phyloP scores from a whole-genome alignment of 2,113 vertebrate species.

The Notarius lentiginosus region DNA sequence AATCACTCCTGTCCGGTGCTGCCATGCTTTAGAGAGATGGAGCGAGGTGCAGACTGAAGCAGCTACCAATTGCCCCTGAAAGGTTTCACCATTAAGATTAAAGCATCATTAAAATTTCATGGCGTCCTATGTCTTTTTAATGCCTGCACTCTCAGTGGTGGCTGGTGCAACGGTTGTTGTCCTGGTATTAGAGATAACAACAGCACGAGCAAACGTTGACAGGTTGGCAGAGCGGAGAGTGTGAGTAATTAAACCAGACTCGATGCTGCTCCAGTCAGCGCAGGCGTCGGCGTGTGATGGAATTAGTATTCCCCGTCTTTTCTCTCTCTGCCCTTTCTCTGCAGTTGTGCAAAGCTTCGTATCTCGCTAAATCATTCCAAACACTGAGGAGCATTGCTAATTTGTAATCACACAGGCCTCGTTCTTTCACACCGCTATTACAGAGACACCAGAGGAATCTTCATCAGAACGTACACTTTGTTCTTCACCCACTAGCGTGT shows the following conservation, averaged over 20 bases:
- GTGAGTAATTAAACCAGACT: conserved; percentile 35
- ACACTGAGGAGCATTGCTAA: conserved; percentile 1
- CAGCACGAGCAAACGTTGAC: background rate
- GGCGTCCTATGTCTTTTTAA: background rate
- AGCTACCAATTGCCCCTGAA: background rate
- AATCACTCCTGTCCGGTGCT: conserved; percentile 34
- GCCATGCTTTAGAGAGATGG: conserved; percentile 15
- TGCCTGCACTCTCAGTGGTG: background rate
- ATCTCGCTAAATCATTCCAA: background rate
- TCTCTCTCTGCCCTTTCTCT: conserved; percentile 12
- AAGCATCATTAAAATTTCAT: conserved; percentile 9
- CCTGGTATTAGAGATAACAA: conserved; percentile 22
- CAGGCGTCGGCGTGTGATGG: background rate
- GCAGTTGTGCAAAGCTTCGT: background rate
- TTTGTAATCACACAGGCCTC: background rate
- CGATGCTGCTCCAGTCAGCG: conserved; percentile 9
- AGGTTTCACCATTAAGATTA: conserved; percentile 12
- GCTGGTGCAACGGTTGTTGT: background rate
- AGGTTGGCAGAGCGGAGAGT: background rate
- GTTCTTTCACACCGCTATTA: background rate
- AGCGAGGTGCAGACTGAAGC: conserved; percentile 10
- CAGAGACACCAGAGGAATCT: background rate
- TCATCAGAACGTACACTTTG: background rate
- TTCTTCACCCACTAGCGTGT: background rate
- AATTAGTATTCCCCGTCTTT: conserved; percentile 38